Evolutionary conservation across 2,113 vertebrate genomes (phyloP).

Genomic region (Agelaius phoeniceus): DNA sequence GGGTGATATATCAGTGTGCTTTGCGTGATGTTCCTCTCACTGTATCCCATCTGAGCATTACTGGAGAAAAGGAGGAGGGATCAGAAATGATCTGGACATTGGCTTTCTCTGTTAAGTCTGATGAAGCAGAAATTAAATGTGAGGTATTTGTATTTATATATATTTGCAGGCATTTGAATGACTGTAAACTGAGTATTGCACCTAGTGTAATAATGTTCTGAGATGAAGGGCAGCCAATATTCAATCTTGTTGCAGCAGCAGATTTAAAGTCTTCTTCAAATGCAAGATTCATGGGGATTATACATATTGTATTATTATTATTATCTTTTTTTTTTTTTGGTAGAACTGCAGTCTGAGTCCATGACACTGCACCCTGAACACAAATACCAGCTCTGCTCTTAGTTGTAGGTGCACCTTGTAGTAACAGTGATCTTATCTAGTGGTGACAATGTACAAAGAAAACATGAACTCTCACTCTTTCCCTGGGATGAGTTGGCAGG

Average conservation of each 20-base stretch:
- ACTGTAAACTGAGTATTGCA: not conserved
- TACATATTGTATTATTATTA: not conserved
- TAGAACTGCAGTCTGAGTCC: not conserved
- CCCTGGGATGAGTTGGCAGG: not conserved
- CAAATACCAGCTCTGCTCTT: not conserved
- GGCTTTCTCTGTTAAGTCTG: not conserved
- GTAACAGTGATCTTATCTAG: not conserved
- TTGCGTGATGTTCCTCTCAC: not conserved
- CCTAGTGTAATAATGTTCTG: not conserved
- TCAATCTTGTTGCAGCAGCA: not conserved
- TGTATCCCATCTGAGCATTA: not conserved
- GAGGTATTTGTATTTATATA: fast-evolving
- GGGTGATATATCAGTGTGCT: not conserved
- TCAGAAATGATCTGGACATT: not conserved
- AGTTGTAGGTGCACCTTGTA: not conserved
- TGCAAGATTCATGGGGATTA: not conserved
- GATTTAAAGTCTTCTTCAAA: not conserved
- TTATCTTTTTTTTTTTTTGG: not conserved
- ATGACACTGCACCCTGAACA: not conserved
- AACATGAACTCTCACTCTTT: not conserved
- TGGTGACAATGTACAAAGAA: not conserved
- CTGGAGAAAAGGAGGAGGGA: not conserved
- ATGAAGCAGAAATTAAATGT: not conserved
- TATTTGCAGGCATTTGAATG: not conserved
- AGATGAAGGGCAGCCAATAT: not conserved